Percentiles rank a stretch among this genome's conserved stretches.
These are phyloP conservation scores for Callospermophilus lateralis DNA, from an alignment of 2,113 vertebrate genomes.

Conservation along the genomic window DNA sequence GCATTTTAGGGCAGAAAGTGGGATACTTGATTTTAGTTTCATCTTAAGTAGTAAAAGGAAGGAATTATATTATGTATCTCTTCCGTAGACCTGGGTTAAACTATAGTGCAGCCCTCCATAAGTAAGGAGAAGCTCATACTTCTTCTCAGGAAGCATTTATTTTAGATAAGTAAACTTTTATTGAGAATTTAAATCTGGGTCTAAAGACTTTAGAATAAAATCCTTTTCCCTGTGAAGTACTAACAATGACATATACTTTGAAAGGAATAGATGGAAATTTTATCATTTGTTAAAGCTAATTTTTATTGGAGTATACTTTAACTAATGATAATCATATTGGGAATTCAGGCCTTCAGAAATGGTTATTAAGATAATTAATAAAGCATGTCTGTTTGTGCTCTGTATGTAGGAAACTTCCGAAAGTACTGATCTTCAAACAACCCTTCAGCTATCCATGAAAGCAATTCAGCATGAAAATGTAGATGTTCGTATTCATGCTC, in stretches of 20 bases:
- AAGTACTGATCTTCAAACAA: constrained; percentile 93
- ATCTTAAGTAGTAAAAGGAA: constrained; percentile 6
- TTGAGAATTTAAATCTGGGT: neutral
- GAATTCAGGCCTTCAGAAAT: constrained; percentile 31
- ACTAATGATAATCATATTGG: neutral
- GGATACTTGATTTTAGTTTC: neutral
- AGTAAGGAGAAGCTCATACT: constrained; percentile 13
- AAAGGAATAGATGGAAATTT: constrained; percentile 24
- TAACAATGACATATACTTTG: neutral
- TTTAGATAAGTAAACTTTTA: constrained; percentile 58
- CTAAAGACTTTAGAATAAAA: constrained; percentile 60
- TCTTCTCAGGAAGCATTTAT: constrained; percentile 21
- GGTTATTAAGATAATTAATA: neutral
- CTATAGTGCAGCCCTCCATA: constrained; percentile 7
- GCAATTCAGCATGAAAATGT: constrained; percentile 98
- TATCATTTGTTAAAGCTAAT: constrained; percentile 11
- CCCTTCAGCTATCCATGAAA: constrained; percentile 96
- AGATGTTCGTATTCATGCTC: constrained; percentile 96
- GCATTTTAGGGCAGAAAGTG: constrained; percentile 19
- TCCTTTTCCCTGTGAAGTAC: constrained; percentile 12
- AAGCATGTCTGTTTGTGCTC: neutral
- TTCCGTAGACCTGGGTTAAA: neutral
- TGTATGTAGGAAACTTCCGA: constrained; percentile 93
- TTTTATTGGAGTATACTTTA: neutral
- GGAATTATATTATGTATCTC: neutral